Base-by-base conservation (phyloP, 2,888 invertebrate species). In the Drosophila leonis region DNA sequence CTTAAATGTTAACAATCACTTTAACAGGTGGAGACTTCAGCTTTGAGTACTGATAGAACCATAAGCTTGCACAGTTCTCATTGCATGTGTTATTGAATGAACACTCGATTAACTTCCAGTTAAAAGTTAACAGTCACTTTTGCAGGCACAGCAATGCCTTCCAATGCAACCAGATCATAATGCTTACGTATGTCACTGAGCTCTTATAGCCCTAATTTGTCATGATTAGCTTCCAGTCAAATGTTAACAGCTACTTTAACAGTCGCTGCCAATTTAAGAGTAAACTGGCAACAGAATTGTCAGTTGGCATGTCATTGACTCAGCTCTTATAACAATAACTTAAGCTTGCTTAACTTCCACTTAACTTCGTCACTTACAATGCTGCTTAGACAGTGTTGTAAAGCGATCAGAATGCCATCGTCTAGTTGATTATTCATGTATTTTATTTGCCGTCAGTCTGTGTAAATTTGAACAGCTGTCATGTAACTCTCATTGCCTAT, bases 401-500 rank as follows among this genome's bases (percentile, higher is more conserved):
- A 49, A 31, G 1, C 49, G 18, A 4, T 13, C 8, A 13, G 33
- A 33, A 13, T 33, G 49, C 8, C 31, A 18, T 18, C 8, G 4
- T 12, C 10, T 37, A 31, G 35, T 35, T 35, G 31, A 31, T 49
- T 49, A 49, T 20, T 49, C 31, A 33, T 8, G 31, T 20, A 33
- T 31, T 49, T 20, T 33, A 33, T 20, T 49, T 33, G 24, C 10
- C 37, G 52, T n/a, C 24, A 24, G 52, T 37, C 37, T 27, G n/a
- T 52, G 35, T 37, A 52, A 35, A 52, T 52, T 52, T 52, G 18
- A 18, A 41, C 39, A 55, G 37, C 39, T 39, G 27, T 18, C 39
- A 27, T 12, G 27, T 24, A 12, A 29, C 39, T 54, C 12, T 0
- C 41, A 20, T 39, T 41, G 41, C 4, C 39, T 13, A 39, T 13